Base-by-base conservation (phyloP, 2,888 invertebrate genomes). In the Agrotis segetum region DNA sequence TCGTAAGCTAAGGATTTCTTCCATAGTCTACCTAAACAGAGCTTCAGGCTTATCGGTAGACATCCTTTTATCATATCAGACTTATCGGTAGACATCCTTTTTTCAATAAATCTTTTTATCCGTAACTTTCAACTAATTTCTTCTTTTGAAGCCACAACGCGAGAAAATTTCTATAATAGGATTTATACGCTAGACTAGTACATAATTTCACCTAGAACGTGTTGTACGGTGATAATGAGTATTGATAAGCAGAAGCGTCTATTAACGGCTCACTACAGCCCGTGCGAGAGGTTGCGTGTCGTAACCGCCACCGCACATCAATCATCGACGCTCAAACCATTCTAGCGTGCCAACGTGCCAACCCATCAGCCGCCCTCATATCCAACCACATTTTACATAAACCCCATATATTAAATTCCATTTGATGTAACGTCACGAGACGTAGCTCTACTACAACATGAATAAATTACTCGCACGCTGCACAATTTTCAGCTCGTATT, bases 371-470 rank as follows among this genome's bases (percentile, higher is more conserved):
- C 61, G 65, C 66, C 67, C 67, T 71, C 71, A 83, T 83, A 79
- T 77, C 67, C 75, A 60, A 75, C 77, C 74, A 76, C 61, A 81
- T 86, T 88, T 88, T 85, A 88, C 85, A 89, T 89, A 90, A 89
- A 88, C 85, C 87, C 87, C 87, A 92, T 89, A 90, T 92, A 93
- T 93, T 93, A 92, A 92, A 92, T 92, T 93, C 91, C 91, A 84
- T 83, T 85, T 86, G 83, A 87, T 83, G 79, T 78, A 82, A 85
- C 81, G 79, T 85, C 79, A 87, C 88, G 85, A 88, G 85, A 87
- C 81, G 63, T 85, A 88, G 88, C 87, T 85, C 87, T 85, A 85
- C 85, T 85, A 89, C 85, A 88, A 86, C 85, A 77, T 81, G 88
- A 89, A 93, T 92, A 91, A 89, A 92, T 92, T 90, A 91, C 89